Conservation (phyloP, 2,888 invertebrate species). For the Leucophenga montana region DNA sequence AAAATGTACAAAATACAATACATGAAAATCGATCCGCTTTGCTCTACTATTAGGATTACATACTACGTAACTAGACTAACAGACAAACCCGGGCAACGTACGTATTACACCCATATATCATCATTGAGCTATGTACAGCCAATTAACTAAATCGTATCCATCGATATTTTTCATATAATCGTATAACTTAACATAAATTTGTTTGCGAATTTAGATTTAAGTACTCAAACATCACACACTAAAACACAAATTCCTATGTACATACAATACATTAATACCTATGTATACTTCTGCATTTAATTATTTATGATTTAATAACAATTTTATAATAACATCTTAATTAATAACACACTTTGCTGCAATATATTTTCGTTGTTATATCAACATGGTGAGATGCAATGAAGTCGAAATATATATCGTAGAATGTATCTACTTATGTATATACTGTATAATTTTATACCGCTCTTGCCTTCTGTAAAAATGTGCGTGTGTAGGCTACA, state of each 20-base stretch:
- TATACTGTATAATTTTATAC: too few relatives aligned
- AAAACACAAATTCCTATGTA: background rate
- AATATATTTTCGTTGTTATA: conserved; percentile 5
- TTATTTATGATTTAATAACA: conserved; percentile 7
- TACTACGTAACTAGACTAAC: too few relatives aligned
- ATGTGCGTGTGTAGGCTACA: background rate
- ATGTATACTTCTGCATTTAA: background rate
- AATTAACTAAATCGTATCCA: too few relatives aligned
- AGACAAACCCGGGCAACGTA: too few relatives aligned
- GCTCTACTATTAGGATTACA: too few relatives aligned
- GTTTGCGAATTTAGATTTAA: background rate
- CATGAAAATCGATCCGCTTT: too few relatives aligned
- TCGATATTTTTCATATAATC: background rate
- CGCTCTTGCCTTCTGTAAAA: too few relatives aligned
- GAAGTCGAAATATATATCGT: background rate
- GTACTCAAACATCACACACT: background rate
- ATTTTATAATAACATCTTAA: conserved; percentile 10
- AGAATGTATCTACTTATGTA: too few relatives aligned
- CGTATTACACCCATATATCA: too few relatives aligned
- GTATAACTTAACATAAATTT: background rate
- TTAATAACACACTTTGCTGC: conserved; percentile 13
- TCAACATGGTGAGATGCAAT: background rate
- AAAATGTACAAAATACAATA: too few relatives aligned
- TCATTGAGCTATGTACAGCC: too few relatives aligned
- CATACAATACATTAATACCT: background rate